These are phyloP conservation scores for Amblyteles armatorius DNA, from an alignment of 2,888 invertebrate genomes.

Conservation along the genomic window DNA sequence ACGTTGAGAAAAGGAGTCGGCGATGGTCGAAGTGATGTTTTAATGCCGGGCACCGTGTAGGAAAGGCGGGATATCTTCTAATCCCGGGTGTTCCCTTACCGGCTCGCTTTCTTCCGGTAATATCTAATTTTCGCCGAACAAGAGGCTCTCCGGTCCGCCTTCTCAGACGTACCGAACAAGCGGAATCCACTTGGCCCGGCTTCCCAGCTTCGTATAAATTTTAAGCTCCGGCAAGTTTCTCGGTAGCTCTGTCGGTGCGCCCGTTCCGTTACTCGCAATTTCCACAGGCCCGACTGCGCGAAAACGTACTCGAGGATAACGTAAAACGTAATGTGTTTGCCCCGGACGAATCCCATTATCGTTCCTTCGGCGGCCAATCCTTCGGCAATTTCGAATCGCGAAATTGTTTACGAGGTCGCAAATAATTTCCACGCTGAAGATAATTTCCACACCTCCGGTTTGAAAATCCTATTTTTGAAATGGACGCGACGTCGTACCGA, in stretches of 20 bases:
- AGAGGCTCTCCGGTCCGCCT: conserved; percentile 11
- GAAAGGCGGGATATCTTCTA: conserved; percentile 11
- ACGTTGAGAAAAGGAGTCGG: neutral
- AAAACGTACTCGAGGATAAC: neutral
- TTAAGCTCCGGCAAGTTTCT: neutral
- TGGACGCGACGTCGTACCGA: too few relatives aligned
- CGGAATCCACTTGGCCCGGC: conserved; percentile 27
- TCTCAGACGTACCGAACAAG: conserved; percentile 15
- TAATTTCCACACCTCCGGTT: neutral
- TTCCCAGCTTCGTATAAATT: conserved; percentile 35
- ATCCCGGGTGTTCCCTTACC: conserved; percentile 11
- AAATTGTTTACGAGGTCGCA: neutral
- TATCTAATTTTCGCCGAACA: conserved; percentile 36
- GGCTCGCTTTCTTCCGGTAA: conserved; percentile 22
- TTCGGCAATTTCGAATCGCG: neutral
- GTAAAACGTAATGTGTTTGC: neutral
- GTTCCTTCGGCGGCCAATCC: neutral
- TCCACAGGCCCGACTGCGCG: neutral
- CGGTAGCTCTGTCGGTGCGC: neutral
- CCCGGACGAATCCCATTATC: neutral
- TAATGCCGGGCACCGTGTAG: neutral
- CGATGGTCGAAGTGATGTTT: neutral
- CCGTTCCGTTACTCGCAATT: neutral
- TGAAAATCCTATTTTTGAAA: neutral
- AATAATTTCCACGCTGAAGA: neutral